Base-by-base conservation (phyloP, 2,113 vertebrate species). In the Pseudopipra pipra region DNA sequence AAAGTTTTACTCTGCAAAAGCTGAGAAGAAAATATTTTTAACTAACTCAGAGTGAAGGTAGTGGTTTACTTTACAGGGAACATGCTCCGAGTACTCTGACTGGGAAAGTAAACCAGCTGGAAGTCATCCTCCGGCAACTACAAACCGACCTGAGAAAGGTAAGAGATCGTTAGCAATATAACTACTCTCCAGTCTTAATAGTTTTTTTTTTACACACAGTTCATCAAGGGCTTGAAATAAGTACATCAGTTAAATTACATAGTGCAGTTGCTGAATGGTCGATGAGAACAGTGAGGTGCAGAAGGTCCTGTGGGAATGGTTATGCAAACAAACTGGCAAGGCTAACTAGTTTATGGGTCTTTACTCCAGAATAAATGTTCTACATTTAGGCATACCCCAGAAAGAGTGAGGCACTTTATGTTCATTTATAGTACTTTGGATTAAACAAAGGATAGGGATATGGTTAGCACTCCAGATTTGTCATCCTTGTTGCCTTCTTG, bases 91-190 rank as follows among this genome's bases (percentile, higher is more conserved):
- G 99, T 54, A 98, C 99, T 2, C 98, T 99, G 70, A 99, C 99
- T 12, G 99, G 99, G 47, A 99, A 99, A 98, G 99, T 99, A 83
- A 99, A 99, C 96, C 99, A 99, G 96, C 97, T 99, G 88, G 99
- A 99, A 97, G 96, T 99, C 93, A 99, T 99, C 94, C 98, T 99
- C 77, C 98, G 99, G 74, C 99, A 99, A 81, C 98, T 99, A 67
- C 99, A 99, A 96, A 98, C 99, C 0, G 99, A 99, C 96, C 98
- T 99, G 87, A 98, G 98, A 87, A 99, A 99, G 99, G 99, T 99
- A 96, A 96, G 51, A 77, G 30, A 23, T 18, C 17, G 9, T 8
- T 54, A 43, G 2, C 3, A 3, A 9, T 23, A 4, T 27, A 68
- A 25, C 49, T 74, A 2, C 35, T 74, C 19, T 37, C 8, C 39